Evolutionary conservation across 2,797 vertebrate species (phyloP).

Genomic region (Gymnocypris eckloni): DNA sequence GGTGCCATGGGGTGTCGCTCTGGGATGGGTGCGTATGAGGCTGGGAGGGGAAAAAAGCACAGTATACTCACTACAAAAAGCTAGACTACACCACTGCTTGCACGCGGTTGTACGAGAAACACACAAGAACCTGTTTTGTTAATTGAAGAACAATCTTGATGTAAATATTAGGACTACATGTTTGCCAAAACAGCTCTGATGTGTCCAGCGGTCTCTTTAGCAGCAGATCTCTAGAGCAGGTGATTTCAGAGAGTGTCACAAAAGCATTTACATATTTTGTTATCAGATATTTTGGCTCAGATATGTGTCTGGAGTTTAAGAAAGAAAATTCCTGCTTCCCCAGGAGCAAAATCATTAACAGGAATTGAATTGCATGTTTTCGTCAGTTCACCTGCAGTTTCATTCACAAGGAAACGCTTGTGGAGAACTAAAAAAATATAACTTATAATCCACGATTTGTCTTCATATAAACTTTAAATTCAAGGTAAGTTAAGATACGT

Average conservation of each 20-base stretch:
- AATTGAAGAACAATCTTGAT: background rate
- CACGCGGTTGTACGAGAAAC: no score
- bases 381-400: constrained; percentile 1
- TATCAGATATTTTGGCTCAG: background rate
- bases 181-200: background rate
- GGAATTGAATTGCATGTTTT: constrained; percentile 46
- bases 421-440: constrained; percentile 13
- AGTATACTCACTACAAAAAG: no score
- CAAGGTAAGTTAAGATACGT: constrained; percentile 14
- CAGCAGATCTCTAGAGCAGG: background rate
- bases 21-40: no score
- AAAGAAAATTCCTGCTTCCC: background rate
- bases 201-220: background rate
- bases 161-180: background rate
- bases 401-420: constrained; percentile 26
- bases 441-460: background rate
- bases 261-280: background rate
- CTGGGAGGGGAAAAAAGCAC: no score
- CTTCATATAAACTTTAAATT: constrained; percentile 20
- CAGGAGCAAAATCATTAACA: constrained; percentile 13
- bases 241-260: no score
- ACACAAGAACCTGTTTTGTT: background rate
- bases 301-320: background rate
- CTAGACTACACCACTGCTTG: no score
- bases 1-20: no score